These are phyloP conservation scores for Drosophila infuscata DNA, from an alignment of 2,888 invertebrate species.

Conservation along the genomic window DNA sequence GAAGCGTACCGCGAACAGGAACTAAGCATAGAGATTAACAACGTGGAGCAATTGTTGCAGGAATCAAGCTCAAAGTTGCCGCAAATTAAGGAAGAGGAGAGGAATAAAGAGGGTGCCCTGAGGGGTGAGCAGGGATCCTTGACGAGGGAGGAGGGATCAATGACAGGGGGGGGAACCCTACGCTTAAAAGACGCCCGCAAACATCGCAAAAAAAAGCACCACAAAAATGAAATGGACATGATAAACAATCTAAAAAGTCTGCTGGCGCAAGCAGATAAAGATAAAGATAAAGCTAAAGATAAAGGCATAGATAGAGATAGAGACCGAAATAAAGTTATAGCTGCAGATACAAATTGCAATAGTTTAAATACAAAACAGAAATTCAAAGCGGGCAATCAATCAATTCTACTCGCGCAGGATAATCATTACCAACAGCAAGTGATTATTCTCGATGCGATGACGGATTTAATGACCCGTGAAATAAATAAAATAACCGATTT, in stretches of 20 bases:
- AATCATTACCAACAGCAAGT: conserved; percentile 28
- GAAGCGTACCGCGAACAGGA: conserved; percentile 93
- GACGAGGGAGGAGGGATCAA: not conserved
- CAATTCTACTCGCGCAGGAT: conserved; percentile 26
- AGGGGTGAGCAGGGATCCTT: not conserved
- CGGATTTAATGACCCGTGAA: conserved; percentile 73
- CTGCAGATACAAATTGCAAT: not conserved
- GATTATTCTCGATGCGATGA: conserved; percentile 61
- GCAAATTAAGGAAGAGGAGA: not conserved
- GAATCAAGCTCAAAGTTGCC: conserved; percentile 51
- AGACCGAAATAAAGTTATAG: conserved; percentile 2
- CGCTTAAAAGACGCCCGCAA: conserved; percentile 48
- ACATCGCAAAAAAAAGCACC: conserved; percentile 83
- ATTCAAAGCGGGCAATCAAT: conserved; percentile 15
- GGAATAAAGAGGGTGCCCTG: not conserved
- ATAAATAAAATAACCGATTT: conserved; percentile 83
- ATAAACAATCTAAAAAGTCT: conserved; percentile 83
- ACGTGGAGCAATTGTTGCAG: conserved; percentile 68
- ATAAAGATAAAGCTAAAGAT: not conserved
- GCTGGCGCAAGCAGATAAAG: conserved; percentile 59
- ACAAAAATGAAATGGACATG: conserved; percentile 84
- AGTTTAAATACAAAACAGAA: not conserved
- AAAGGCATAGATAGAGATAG: too few species aligned
- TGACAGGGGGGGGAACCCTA: not conserved
- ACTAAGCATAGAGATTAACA: conserved; percentile 69